A percentile compares a stretch with the other conserved stretches of the same genome.
Evolutionary conservation across 2,113 vertebrate species (phyloP).

Genomic region (Pluvianellus socialis): DNA sequence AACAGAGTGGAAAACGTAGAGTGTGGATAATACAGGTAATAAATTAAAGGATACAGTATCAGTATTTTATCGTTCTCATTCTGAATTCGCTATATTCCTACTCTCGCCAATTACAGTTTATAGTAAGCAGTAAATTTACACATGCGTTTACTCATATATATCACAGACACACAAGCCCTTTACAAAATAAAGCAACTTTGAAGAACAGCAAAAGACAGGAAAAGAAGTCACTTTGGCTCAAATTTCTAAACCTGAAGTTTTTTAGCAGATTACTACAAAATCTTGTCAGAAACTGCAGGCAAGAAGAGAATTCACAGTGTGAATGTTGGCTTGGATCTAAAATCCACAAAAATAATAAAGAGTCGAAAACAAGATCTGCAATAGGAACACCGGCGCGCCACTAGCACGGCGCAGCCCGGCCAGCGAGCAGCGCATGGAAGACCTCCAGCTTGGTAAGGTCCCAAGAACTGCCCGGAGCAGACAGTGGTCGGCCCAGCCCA

Average conservation of each 20-base stretch:
- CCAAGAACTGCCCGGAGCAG: rapidly evolving
- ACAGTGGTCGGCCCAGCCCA: not conserved
- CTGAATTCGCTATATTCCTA: not conserved
- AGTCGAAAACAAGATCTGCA: not conserved
- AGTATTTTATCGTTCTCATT: conserved; percentile 32
- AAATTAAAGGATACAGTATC: conserved; percentile 64
- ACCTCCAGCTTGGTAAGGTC: rapidly evolving
- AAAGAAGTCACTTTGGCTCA: not conserved
- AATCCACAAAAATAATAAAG: not conserved
- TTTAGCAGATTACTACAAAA: not conserved
- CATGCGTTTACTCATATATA: not conserved
- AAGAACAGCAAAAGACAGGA: not conserved
- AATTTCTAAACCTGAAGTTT: not conserved
- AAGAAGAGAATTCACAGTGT: not conserved
- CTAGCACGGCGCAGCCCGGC: not conserved
- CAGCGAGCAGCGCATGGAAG: not conserved
- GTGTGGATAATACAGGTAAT: conserved; percentile 67
- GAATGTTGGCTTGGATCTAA: not conserved
- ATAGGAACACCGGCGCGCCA: not conserved
- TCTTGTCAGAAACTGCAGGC: not conserved
- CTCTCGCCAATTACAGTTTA: conserved; percentile 28
- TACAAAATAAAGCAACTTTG: not conserved
- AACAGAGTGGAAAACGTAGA: not conserved
- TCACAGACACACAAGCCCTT: not conserved
- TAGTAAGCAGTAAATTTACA: not conserved